These are phyloP conservation scores for Rhyacichthys aspro DNA, from an alignment of 2,797 vertebrate genomes.

Conservation along the genomic window DNA sequence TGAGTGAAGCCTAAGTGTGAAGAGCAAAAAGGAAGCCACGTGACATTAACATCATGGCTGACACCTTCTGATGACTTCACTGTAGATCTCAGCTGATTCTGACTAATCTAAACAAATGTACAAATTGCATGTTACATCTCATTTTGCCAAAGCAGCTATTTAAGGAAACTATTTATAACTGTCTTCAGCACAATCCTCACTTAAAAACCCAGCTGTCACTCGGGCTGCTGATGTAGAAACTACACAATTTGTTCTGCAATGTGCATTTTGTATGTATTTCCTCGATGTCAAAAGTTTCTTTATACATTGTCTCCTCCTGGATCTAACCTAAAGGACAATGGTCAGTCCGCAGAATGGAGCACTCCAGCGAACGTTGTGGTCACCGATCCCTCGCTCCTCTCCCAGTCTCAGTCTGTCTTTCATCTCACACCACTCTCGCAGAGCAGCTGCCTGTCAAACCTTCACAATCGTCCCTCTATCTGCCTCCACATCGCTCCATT, in stretches of 20 bases:
- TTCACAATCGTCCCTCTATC: slow-evolving; percentile 67
- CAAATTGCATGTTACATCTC: no score
- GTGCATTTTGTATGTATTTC: slow-evolving; percentile 8
- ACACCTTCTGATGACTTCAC: no score
- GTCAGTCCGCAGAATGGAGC: slow-evolving; percentile 49
- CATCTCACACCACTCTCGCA: slow-evolving; percentile 68
- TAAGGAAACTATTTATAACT: no score
- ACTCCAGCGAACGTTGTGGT: slow-evolving; percentile 57
- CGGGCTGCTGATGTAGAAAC: slow-evolving; percentile 55
- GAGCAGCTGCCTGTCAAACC: slow-evolving; percentile 66
- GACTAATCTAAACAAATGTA: no score
- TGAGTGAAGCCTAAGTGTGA: no score
- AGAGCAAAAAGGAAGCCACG: no score
- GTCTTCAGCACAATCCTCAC: no score
- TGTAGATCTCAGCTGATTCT: no score
- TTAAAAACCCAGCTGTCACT: no score
- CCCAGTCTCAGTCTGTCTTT: slow-evolving; percentile 54
- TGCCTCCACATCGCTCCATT: slow-evolving; percentile 30
- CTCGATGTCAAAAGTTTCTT: slow-evolving; percentile 42
- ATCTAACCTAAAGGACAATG: slow-evolving; percentile 52
- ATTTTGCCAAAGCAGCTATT: no score
- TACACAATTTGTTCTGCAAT: slow-evolving; percentile 10
- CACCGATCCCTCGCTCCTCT: slow-evolving; percentile 44
- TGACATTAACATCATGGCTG: no score
- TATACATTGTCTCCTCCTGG: slow-evolving; percentile 55